Evolutionary conservation across 2,113 vertebrate species (phyloP).

Genomic region (Caracal caracal): DNA sequence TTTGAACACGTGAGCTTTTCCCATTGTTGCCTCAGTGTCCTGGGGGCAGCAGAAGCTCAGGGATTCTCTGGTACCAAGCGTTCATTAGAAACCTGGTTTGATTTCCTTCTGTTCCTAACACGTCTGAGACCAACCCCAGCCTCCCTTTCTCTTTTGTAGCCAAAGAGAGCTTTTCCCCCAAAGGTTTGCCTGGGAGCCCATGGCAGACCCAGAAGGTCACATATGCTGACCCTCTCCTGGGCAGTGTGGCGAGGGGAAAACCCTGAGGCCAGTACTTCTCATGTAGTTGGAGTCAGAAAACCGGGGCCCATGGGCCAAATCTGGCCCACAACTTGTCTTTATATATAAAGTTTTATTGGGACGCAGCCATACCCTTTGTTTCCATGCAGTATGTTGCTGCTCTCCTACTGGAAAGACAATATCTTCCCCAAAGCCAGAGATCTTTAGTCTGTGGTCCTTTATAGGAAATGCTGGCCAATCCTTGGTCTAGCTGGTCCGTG

Average conservation of each 20-base stretch:
- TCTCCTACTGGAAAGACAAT: neutral
- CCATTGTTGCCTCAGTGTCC: neutral
- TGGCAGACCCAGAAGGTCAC: neutral
- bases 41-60: neutral
- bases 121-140: no score
- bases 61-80: neutral
- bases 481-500: neutral
- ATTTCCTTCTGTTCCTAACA: neutral
- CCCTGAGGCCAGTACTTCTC: neutral
- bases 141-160: neutral
- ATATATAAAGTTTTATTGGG: conserved; percentile 25
- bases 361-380: neutral
- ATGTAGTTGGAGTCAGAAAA: neutral
- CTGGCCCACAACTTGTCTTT: neutral
- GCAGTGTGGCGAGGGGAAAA: neutral
- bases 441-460: neutral
- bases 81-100: neutral
- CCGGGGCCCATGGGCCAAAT: rapidly evolving
- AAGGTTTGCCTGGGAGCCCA: neutral
- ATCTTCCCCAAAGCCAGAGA: neutral
- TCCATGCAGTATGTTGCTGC: neutral
- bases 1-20: neutral
- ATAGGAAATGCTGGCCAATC: neutral
- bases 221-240: neutral
- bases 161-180: neutral